phyloP scores from a whole-genome alignment of 2,113 vertebrate genomes.

The Pteropus alecto region DNA sequence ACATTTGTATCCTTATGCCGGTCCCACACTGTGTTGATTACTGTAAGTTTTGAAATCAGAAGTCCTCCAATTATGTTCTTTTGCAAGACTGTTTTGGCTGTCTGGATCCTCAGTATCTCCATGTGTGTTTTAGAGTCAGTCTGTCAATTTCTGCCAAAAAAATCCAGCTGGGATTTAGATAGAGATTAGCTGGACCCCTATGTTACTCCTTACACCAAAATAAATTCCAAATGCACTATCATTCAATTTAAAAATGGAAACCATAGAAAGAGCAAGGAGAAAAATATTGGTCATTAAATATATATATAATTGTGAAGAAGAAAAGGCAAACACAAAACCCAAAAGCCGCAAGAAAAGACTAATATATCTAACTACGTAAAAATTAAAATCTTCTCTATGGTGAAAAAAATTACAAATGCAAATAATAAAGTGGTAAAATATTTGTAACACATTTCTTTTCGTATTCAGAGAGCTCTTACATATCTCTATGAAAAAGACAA shows the following conservation, averaged over 20 bases:
- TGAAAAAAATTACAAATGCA: neutral
- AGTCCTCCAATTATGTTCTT: neutral
- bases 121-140: neutral
- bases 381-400: conserved; percentile 24
- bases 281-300: conserved; percentile 29
- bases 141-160: neutral
- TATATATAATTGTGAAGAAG: neutral
- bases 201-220: neutral
- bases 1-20: neutral
- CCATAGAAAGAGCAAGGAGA: neutral
- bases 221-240: conserved; percentile 26
- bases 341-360: conserved; percentile 39
- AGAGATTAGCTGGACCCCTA: neutral
- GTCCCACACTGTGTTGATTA: neutral
- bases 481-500: neutral
- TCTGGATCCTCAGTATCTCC: neutral
- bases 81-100: neutral
- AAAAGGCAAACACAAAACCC: neutral
- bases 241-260: conserved; percentile 50
- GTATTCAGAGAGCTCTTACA: conserved; percentile 4
- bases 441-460: neutral
- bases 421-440: conserved; percentile 53
- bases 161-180: neutral
- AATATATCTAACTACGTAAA: conserved; percentile 20
- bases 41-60: neutral